Conservation (phyloP, 2,113 vertebrate genomes). For the Rallus limicola region DNA sequence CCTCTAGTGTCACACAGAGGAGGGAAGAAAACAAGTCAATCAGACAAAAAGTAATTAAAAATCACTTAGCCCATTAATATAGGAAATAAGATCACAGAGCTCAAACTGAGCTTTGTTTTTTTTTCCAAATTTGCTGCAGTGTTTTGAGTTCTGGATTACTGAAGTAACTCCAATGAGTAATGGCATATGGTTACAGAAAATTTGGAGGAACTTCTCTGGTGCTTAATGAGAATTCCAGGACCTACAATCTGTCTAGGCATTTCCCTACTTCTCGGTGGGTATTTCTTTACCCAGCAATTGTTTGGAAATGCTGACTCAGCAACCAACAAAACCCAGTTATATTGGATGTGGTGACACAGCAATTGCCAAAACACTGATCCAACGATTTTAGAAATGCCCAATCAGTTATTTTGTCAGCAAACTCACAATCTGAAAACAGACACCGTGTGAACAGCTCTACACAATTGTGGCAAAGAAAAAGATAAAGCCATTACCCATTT, state of each 20-base stretch:
- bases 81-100: not conserved
- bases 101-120: not conserved
- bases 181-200: not conserved
- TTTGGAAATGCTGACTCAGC: not conserved
- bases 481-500: fast-evolving
- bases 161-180: not conserved
- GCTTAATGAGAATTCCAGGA: not conserved
- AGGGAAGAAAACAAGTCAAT: not conserved
- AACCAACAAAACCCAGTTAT: not conserved
- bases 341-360: not conserved
- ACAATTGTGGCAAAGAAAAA: not conserved
- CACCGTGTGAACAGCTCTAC: not conserved
- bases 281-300: not conserved
- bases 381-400: not conserved
- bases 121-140: not conserved
- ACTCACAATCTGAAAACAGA: not conserved
- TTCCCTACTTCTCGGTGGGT: not conserved
- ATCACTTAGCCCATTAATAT: not conserved
- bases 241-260: not conserved
- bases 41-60: not conserved
- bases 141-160: not conserved
- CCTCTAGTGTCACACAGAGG: constrained; percentile 76
- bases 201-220: not conserved
- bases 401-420: not conserved
- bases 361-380: not conserved